These are phyloP conservation scores for Drosophila recens DNA, from an alignment of 2,888 invertebrate genomes.

Conservation along the genomic window DNA sequence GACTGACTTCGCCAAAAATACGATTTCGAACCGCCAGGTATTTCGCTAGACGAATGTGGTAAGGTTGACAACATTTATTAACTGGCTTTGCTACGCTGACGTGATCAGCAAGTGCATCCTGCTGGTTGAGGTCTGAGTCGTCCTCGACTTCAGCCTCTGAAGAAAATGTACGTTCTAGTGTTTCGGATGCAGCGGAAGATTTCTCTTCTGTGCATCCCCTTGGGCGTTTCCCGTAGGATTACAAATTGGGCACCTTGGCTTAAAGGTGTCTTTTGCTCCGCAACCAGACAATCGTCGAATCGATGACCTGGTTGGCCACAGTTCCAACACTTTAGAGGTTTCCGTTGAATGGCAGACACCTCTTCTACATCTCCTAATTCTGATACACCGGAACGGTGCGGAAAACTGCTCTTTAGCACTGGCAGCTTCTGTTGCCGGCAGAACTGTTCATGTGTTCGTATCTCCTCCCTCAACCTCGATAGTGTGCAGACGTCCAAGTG, in stretches of 20 bases:
- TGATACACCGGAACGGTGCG: background rate
- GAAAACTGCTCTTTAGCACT: background rate
- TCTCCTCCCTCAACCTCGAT: background rate
- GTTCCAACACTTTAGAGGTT: background rate
- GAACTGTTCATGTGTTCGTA: background rate
- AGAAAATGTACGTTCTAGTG: background rate
- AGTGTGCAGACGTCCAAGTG: background rate
- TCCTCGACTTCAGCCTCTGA: background rate
- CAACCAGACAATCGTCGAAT: background rate
- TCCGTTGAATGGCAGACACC: background rate
- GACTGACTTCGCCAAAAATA: constrained; percentile 1
- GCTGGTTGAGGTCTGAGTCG: background rate
- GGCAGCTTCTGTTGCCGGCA: background rate
- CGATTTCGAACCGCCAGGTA: background rate
- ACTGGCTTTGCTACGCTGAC: background rate
- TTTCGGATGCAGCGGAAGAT: background rate
- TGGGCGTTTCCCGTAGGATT: background rate
- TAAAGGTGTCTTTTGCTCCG: background rate
- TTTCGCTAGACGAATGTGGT: background rate
- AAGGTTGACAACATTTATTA: background rate
- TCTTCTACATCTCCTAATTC: background rate
- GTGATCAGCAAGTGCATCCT: background rate
- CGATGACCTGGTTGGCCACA: background rate
- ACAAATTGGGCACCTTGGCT: background rate
- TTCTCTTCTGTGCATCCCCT: constrained; percentile 1